phyloP scores from a whole-genome alignment of 2,888 invertebrate genomes.

The Mayetiola destructor region DNA sequence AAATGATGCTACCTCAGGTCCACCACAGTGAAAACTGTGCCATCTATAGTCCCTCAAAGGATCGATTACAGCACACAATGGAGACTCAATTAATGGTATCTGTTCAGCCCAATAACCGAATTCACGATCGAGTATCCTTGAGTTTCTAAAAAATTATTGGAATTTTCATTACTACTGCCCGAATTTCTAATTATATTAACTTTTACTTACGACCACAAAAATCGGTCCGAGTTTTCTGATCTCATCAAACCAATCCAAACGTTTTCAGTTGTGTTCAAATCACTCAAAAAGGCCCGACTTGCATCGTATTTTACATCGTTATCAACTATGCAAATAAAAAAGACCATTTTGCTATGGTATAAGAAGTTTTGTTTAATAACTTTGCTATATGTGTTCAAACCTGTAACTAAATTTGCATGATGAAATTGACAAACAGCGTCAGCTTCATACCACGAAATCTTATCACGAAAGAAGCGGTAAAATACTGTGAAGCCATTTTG shows the following conservation, averaged over 20 bases:
- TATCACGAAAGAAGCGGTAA: conserved; percentile 69
- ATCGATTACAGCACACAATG: conserved; percentile 60
- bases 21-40: conserved; percentile 60
- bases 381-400: conserved; percentile 36
- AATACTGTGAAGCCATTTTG: conserved; percentile 69
- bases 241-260: conserved; percentile 69
- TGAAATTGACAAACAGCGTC: conserved; percentile 73
- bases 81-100: conserved; percentile 44
- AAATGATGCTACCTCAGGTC: conserved; percentile 62
- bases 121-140: conserved; percentile 31
- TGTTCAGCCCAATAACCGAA: conserved; percentile 59
- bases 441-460: conserved; percentile 72
- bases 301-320: conserved; percentile 64
- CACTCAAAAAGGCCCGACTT: conserved; percentile 59
- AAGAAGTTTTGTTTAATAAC: neutral
- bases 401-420: conserved; percentile 65
- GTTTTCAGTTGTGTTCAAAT: conserved; percentile 58
- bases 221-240: conserved; percentile 52
- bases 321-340: conserved; percentile 45
- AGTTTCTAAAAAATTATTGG: no score
- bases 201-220: conserved; percentile 65
- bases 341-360: conserved; percentile 25
- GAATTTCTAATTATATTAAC: neutral
- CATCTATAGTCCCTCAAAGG: conserved; percentile 64
- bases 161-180: neutral